Base-by-base conservation (phyloP, 2,797 vertebrate species). In the Austrolebias charrua region DNA sequence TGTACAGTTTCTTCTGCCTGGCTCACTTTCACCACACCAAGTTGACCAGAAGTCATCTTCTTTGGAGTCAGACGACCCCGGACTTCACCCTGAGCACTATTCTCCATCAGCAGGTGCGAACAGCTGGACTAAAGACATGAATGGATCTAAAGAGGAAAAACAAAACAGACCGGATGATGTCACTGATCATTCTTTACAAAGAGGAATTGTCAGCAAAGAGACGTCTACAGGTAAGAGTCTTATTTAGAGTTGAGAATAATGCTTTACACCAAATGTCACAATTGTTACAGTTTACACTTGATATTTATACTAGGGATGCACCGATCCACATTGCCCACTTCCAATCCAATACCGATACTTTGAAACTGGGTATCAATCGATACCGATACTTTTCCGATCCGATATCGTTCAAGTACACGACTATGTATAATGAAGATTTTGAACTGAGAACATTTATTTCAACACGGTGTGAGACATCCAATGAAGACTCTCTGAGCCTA, bases 221-320 rank as follows among this genome's bases (percentile, higher is more conserved):
- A 40, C 71, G 73, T 58, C 72, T 46, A 71, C 70, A 75, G 85
- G 90, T 90, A 74, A 73, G 69, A 66, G 7, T 55, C 19, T 18
- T 59, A 28, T 33, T 60, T 54, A 2, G 64, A 51, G 55, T 1
- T 60, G 38, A 40, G 38, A 40, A 13, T 40, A 40, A 40, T 40
- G 38, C 38, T 40, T 40, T 40, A 35, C 2, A 33, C 31, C 8
- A 33, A 33, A 33, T 9, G 8, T 33, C 31, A 33, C 9, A 9
- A 6, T 14, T 42, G 40, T 42, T 16, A 18, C 5, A 48, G 10
- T 15, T 38, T 14, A 42, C 19, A 55, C 4, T 3, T 42, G 1
- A 13, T n/a, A 29, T 14, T 52, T 31, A 10, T 31, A n/a, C n/a
- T n/a, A n/a, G n/a, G n/a, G n/a, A n/a, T n/a, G n/a, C n/a, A n/a